Base-by-base conservation (phyloP, 1,140 invertebrate genomes). In the Zaprionus davidi region DNA sequence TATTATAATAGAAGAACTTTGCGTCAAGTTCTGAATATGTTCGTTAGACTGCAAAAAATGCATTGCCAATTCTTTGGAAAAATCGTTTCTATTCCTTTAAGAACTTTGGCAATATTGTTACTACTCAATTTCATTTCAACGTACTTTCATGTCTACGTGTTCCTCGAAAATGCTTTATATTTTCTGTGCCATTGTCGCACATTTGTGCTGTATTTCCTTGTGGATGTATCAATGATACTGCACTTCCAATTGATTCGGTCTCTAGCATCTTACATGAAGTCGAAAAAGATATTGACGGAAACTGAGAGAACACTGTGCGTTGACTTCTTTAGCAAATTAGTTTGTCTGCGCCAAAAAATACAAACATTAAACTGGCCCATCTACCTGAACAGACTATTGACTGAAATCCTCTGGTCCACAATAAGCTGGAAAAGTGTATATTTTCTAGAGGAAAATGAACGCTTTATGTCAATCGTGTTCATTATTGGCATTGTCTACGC, bases 1-100 rank as follows among this genome's bases (percentile, higher is more conserved):
- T 5, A 49, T 11, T 2, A 6, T 26, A n/a, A 49, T 7, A 28
- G 62, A 13, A 22, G 22, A 24, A 34, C 15, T 51, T 12, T 64
- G 1, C 26, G n/a, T 5, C 26, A 64, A 13, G 2, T 53, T 0
- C 17, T 64, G 28, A 51, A 64, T 51, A 17, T 64, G 7, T 64
- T 51, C 20, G 3, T 53, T 5, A 6, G 5, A 17, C 11, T 51
- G 20, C n/a, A 26, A 2, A 51, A 11, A 36, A 55, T 64, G 62
- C 62, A 64, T 36, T 11, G 11, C 3, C 49, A 64, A 7, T 26
- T 53, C 12, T 53, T 64, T n/a, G 46, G 49, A 53, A 3, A 17
- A 24, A 1, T 11, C 6, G 38, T 26, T 26, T 26, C 22, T 5
- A 11, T 44, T 15, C 15, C 58, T 7, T 22, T 44, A 15, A 24